A percentile compares a stretch with the other conserved stretches of the same genome.
Evolutionary conservation across 64 coral and sea anemone genomes (phyloP).

Genomic region (Acropora tenuis): DNA sequence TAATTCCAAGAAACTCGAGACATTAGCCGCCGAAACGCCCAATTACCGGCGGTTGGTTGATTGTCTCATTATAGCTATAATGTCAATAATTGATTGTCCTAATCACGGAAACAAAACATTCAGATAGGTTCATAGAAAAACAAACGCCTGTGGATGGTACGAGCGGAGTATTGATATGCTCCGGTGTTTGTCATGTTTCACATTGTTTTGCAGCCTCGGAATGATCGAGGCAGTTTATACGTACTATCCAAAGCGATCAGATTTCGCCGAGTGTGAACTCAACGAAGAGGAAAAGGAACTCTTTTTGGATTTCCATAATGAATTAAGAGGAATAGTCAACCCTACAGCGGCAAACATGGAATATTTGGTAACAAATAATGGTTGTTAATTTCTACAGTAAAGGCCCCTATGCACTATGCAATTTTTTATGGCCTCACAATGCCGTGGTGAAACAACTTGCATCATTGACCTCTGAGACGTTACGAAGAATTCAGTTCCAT

Average conservation of each 20-base stretch:
- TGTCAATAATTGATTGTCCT: no score
- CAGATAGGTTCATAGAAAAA: not conserved
- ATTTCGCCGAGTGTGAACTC: slow-evolving; percentile 38
- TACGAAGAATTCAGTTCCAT: no score
- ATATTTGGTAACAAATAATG: slow-evolving; percentile 48
- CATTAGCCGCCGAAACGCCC: no score
- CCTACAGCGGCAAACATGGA: slow-evolving; percentile 72
- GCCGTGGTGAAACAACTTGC: no score
- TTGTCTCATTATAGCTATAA: no score
- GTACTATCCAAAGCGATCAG: not conserved
- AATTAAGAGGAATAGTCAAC: slow-evolving; percentile 32
- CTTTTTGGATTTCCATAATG: slow-evolving; percentile 66
- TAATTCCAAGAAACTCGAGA: not conserved
- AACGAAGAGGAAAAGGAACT: slow-evolving; percentile 39
- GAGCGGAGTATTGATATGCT: not conserved
- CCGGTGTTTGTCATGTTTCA: not conserved
- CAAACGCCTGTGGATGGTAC: not conserved
- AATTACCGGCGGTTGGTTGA: no score
- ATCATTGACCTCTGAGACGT: no score
- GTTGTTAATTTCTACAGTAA: not conserved
- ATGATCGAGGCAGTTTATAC: not conserved
- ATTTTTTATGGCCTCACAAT: no score
- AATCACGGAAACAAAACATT: not conserved
- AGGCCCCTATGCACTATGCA: not conserved
- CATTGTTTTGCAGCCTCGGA: not conserved